phyloP scores from a whole-genome alignment of 2,797 vertebrate genomes.

The Darevskia nairensis region DNA sequence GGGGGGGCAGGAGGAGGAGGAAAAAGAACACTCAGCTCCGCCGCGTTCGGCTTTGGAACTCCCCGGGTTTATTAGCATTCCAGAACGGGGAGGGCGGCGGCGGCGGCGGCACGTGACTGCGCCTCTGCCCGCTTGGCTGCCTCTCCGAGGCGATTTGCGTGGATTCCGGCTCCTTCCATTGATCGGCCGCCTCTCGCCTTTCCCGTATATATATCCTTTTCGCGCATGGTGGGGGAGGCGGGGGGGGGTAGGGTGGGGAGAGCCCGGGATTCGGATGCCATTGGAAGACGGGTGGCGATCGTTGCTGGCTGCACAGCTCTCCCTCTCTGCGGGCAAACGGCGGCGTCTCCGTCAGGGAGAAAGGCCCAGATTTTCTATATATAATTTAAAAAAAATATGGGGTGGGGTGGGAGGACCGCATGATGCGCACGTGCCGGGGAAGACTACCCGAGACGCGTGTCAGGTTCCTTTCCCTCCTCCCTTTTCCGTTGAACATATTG shows the following conservation, averaged over 20 bases:
- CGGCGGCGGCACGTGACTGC: conserved; percentile 57
- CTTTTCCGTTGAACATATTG: not conserved
- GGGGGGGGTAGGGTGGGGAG: too few relatives aligned
- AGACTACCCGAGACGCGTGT: not conserved
- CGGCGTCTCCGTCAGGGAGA: not conserved
- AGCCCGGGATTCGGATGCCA: not conserved
- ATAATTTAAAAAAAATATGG: too few relatives aligned
- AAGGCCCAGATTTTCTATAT: not conserved
- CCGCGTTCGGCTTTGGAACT: conserved; percentile 68
- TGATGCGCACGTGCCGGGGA: not conserved
- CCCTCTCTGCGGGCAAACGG: not conserved
- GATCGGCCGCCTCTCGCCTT: not conserved
- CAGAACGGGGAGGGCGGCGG: conserved; percentile 1
- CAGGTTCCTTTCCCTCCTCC: too few relatives aligned
- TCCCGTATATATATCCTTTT: not conserved
- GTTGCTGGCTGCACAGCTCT: not conserved
- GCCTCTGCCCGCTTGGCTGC: conserved; percentile 27
- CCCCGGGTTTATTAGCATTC: conserved; percentile 56
- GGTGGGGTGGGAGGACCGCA: not conserved
- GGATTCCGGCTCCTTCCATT: conserved; percentile 34
- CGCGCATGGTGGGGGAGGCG: not conserved
- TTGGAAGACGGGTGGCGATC: not conserved
- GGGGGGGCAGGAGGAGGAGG: conserved; percentile 14
- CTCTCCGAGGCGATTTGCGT: conserved; percentile 30
- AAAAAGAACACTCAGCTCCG: conserved; percentile 7